phyloP scores from a whole-genome alignment of 2,888 invertebrate species.

The Lissonota sp. region DNA sequence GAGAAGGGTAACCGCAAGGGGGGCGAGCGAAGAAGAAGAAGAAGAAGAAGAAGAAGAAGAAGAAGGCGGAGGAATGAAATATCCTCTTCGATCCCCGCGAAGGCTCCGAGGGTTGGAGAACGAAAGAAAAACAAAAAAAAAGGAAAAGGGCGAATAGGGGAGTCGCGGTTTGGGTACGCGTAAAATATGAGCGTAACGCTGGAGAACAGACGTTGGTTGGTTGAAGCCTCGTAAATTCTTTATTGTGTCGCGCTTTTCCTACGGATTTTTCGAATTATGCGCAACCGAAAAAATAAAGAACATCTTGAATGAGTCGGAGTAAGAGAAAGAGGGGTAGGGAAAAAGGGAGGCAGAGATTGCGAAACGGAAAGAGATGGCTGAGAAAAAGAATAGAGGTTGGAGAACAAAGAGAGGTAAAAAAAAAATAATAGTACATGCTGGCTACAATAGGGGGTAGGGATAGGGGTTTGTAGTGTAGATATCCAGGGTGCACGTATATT shows the following conservation, averaged over 20 bases:
- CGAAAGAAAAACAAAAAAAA: constrained; percentile 16
- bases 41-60: constrained; percentile 11
- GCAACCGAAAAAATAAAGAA: constrained; percentile 22
- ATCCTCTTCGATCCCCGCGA: constrained; percentile 11
- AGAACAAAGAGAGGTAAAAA: constrained; percentile 38
- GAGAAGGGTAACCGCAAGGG: neutral
- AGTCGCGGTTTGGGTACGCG: constrained; percentile 46
- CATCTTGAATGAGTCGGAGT: constrained; percentile 48
- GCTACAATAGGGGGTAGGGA: constrained; percentile 43
- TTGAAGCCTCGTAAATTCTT: constrained; percentile 58
- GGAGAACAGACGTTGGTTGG: constrained; percentile 46
- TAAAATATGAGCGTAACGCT: constrained; percentile 58
- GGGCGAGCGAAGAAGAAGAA: constrained; percentile 12
- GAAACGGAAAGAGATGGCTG: neutral
- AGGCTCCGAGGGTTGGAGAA: neutral
- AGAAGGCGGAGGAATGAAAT: constrained; percentile 9
- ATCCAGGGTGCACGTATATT: constrained; percentile 31
- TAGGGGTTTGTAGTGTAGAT: constrained; percentile 25
- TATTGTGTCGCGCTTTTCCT: constrained; percentile 51
- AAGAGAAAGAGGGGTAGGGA: constrained; percentile 13
- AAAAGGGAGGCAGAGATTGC: constrained; percentile 3
- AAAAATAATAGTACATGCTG: constrained; percentile 31
- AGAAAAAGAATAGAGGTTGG: constrained; percentile 48
- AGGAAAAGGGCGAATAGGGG: neutral
- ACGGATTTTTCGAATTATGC: constrained; percentile 34